Conservation (phyloP, 2,797 vertebrate species). For the Amphiprion clarkii region DNA sequence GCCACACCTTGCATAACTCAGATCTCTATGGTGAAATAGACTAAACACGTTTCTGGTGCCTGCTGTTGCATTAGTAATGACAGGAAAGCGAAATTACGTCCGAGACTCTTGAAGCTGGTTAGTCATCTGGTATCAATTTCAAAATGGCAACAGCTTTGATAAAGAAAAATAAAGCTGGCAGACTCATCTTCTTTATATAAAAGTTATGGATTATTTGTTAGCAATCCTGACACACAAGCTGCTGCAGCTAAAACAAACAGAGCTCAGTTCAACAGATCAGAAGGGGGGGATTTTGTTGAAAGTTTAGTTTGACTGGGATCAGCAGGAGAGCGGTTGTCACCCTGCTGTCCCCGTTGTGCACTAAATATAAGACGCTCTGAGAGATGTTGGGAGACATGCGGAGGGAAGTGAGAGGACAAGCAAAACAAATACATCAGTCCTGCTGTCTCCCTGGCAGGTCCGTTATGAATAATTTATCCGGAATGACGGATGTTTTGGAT, state of each 20-base stretch:
- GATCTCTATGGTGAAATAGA: constrained; percentile 23
- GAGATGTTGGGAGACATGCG: constrained; percentile 62
- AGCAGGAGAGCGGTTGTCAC: constrained; percentile 64
- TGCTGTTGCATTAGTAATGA: background rate
- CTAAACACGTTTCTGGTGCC: constrained; percentile 6
- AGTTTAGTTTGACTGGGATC: constrained; percentile 61
- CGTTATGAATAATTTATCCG: constrained; percentile 78
- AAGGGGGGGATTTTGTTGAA: constrained; percentile 29
- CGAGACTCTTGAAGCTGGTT: background rate
- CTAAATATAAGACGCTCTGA: constrained; percentile 64
- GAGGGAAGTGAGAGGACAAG: constrained; percentile 70
- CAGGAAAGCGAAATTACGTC: background rate
- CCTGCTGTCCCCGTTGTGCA: constrained; percentile 60
- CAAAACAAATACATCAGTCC: constrained; percentile 79
- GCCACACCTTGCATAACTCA: constrained; percentile 52
- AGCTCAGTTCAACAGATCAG: constrained; percentile 29
- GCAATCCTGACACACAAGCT: constrained; percentile 19
- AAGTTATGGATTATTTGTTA: constrained; percentile 8
- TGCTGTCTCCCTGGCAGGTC: constrained; percentile 71
- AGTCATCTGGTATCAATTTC: background rate
- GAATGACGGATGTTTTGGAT: constrained; percentile 74
- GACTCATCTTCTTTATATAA: background rate
- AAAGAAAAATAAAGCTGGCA: background rate
- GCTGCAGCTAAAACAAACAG: constrained; percentile 31
- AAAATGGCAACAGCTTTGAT: background rate